Evolutionary conservation across 2,113 vertebrate genomes (phyloP).

Genomic region (Aegotheles bennettii): DNA sequence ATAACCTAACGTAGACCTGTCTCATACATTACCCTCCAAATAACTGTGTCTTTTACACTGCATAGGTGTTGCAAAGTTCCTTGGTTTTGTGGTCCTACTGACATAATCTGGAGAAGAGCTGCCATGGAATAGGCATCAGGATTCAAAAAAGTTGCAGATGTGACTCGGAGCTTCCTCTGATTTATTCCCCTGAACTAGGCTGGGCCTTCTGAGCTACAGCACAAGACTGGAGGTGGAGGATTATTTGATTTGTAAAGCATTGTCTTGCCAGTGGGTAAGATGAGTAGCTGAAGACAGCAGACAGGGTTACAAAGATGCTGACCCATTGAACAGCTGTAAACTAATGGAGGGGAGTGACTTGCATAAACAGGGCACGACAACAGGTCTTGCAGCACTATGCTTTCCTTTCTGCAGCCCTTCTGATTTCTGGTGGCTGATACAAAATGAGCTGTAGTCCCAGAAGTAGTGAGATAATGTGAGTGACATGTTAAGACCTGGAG

Average conservation of each 20-base stretch:
- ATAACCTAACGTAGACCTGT: background rate
- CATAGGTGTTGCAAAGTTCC: background rate
- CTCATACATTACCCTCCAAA: background rate
- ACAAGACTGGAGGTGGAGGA: background rate
- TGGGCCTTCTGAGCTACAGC: background rate
- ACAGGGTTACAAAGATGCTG: background rate
- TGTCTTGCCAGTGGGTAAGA: background rate
- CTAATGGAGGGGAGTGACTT: background rate
- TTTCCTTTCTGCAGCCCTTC: background rate
- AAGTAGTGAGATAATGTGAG: background rate
- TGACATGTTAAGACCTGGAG: conserved; percentile 5
- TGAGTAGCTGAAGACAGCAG: background rate
- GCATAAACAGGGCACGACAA: background rate
- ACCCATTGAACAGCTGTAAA: background rate
- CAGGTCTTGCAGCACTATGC: background rate
- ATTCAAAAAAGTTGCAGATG: background rate
- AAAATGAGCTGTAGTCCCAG: background rate
- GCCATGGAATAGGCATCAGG: background rate
- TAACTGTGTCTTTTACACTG: background rate
- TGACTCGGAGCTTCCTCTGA: background rate
- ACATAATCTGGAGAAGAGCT: background rate
- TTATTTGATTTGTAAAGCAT: background rate
- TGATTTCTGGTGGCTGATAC: background rate
- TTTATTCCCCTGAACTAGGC: background rate
- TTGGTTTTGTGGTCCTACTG: background rate